Evolutionary conservation across 2,797 vertebrate species (phyloP).

Genomic region (Hemibagrus guttatus): DNA sequence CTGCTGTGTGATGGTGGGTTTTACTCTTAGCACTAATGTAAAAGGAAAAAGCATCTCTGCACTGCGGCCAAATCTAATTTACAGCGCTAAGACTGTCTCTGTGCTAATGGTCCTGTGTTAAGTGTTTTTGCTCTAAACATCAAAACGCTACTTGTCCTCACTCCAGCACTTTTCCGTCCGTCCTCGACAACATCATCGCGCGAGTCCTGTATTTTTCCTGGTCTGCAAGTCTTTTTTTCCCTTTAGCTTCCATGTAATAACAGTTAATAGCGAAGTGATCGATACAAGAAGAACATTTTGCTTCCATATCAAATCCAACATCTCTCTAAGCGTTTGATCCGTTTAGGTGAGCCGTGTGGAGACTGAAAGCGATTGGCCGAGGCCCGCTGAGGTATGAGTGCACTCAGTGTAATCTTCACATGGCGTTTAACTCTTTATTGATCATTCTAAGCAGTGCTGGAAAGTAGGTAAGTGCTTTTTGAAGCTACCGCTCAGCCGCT

Average conservation of each 20-base stretch:
- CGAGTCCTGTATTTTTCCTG: not conserved
- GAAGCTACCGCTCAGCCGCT: not conserved
- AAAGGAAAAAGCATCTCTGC: conserved; percentile 7
- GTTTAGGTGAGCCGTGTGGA: not conserved
- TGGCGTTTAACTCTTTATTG: conserved; percentile 20
- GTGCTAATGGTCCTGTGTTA: conserved; percentile 27
- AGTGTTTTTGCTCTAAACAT: conserved; percentile 36
- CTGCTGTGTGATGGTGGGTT: not conserved
- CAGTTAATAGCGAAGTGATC: not conserved
- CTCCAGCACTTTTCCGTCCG: not conserved
- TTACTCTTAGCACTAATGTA: conserved; percentile 13
- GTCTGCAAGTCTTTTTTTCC: not conserved
- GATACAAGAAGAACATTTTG: conserved; percentile 16
- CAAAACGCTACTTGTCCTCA: not conserved
- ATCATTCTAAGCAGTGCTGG: not conserved
- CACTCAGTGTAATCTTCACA: conserved; percentile 10
- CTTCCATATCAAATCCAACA: conserved; percentile 3
- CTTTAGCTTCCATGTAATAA: not conserved
- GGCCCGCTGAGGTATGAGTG: not conserved
- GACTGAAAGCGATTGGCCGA: not conserved
- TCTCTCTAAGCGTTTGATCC: not conserved
- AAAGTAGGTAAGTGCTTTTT: conserved; percentile 25
- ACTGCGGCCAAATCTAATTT: conserved; percentile 28
- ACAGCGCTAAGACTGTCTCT: not conserved
- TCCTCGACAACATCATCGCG: not conserved